Percentiles rank a stretch among this genome's conserved stretches.
Conservation (phyloP, 2,888 invertebrate species). For the Sylvicola cinctus region DNA sequence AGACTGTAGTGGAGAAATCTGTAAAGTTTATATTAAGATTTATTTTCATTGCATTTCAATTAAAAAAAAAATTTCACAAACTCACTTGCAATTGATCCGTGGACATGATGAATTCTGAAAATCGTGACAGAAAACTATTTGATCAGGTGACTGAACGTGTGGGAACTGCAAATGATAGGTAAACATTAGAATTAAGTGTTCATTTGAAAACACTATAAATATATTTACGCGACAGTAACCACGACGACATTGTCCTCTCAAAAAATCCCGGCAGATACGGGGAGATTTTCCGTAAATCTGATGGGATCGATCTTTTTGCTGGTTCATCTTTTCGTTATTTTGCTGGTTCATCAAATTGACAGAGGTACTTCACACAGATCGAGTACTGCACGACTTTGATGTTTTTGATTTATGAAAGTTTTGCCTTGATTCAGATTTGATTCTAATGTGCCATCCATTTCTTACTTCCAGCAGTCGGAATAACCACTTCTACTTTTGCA, state of each 20-base stretch:
- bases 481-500: too few species aligned
- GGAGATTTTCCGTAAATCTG: too few species aligned
- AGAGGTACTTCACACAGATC: too few species aligned
- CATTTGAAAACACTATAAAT: not conserved
- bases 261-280: constrained; percentile 33
- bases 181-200: not conserved
- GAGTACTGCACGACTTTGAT: too few species aligned
- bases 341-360: too few species aligned
- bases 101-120: constrained; percentile 55
- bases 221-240: constrained; percentile 11
- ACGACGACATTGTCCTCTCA: constrained; percentile 32
- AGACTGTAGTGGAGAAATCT: constrained; percentile 58
- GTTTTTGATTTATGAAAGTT: too few species aligned
- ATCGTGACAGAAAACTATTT: constrained; percentile 36
- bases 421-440: too few species aligned
- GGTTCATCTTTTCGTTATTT: too few species aligned
- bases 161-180: constrained; percentile 9
- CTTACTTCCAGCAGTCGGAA: too few species aligned
- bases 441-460: too few species aligned
- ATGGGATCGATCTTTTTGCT: too few species aligned
- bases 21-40: constrained; percentile 7
- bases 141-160: constrained; percentile 12
- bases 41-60: not conserved
- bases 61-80: constrained; percentile 5
- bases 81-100: constrained; percentile 41